phyloP scores from a whole-genome alignment of 2,888 invertebrate genomes.

The Cynaeus angustus region DNA sequence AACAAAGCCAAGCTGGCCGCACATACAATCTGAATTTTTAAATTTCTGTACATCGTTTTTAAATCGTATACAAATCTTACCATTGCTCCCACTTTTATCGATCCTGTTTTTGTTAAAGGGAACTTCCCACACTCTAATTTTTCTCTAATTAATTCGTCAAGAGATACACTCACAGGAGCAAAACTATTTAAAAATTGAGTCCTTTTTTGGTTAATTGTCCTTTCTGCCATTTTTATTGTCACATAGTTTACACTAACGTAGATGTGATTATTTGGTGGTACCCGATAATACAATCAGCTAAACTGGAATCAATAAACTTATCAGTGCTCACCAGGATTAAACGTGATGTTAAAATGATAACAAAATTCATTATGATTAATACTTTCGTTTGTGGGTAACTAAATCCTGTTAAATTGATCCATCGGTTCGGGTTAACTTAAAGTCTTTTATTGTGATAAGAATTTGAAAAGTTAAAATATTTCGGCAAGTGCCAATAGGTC shows the following conservation, averaged over 20 bases:
- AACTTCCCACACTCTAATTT: constrained; percentile 61
- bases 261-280: background rate
- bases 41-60: background rate
- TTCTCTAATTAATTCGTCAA: constrained; percentile 58
- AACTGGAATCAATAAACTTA: too few species aligned
- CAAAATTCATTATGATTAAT: too few species aligned
- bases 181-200: constrained; percentile 39
- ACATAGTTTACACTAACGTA: constrained; percentile 10
- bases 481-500: too few species aligned
- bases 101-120: constrained; percentile 59
- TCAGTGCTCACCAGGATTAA: too few species aligned
- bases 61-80: constrained; percentile 51
- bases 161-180: constrained; percentile 42
- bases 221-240: constrained; percentile 40
- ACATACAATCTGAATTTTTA: constrained; percentile 34
- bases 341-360: too few species aligned
- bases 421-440: too few species aligned
- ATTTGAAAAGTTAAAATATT: too few species aligned
- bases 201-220: constrained; percentile 37
- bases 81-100: constrained; percentile 59
- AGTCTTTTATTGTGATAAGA: too few species aligned
- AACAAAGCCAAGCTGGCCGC: constrained; percentile 46
- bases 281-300: background rate
- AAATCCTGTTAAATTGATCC: background rate
- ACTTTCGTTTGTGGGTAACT: too few species aligned